Percentiles rank a stretch among this genome's conserved stretches.
These are phyloP conservation scores for Arion vulgaris DNA, from an alignment of 1,140 invertebrate genomes.

Conservation along the genomic window DNA sequence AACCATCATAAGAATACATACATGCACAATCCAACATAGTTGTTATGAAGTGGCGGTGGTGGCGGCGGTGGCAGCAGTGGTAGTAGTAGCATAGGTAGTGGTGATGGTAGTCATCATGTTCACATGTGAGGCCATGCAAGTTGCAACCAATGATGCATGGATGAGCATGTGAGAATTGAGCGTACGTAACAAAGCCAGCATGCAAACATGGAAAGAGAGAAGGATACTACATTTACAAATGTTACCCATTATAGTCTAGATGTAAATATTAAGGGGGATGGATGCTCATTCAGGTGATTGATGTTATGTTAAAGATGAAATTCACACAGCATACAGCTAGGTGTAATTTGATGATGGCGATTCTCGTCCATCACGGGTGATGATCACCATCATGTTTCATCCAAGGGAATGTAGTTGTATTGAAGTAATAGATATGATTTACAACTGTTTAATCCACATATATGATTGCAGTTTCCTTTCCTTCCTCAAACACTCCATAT, in stretches of 20 bases:
- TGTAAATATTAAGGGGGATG: neutral
- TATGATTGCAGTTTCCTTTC: too few relatives aligned
- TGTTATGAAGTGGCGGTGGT: neutral
- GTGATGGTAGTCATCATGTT: neutral
- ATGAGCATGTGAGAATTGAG: neutral
- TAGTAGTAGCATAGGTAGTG: neutral
- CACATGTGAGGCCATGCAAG: neutral
- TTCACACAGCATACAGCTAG: too few relatives aligned
- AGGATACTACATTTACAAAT: neutral
- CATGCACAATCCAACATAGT: neutral
- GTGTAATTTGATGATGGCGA: too few relatives aligned
- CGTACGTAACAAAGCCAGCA: neutral
- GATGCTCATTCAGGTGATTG: too few relatives aligned
- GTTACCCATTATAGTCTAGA: too few relatives aligned
- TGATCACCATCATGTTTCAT: too few relatives aligned
- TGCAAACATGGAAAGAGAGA: conserved; percentile 2
- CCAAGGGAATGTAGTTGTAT: too few relatives aligned
- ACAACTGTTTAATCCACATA: too few relatives aligned
- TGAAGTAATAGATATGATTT: too few relatives aligned
- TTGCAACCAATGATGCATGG: neutral
- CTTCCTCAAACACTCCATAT: too few relatives aligned
- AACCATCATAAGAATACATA: neutral
- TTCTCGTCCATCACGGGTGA: too few relatives aligned
- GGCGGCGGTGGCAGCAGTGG: neutral
- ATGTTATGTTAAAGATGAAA: too few relatives aligned